These are phyloP conservation scores for Epinotia nisella DNA, from an alignment of 2,888 invertebrate species.

Conservation along the genomic window DNA sequence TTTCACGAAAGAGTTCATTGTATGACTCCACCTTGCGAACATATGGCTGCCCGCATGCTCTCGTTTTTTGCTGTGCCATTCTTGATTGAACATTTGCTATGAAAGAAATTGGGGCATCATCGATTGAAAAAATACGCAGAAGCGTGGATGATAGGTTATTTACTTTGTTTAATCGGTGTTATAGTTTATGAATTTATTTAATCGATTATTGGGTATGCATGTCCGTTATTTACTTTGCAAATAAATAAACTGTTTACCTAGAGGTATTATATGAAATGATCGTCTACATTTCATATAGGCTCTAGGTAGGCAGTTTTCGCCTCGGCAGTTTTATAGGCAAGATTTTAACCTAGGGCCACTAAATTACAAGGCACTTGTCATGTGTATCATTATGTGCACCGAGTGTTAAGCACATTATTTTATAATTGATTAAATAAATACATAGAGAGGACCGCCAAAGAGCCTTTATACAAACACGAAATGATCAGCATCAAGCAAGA, in stretches of 20 bases:
- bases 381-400: no score
- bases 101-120: constrained; percentile 41
- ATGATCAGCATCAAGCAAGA: constrained; percentile 3
- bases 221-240: background rate
- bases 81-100: constrained; percentile 45
- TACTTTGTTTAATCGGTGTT: constrained; percentile 23
- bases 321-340: no score
- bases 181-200: background rate
- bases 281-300: no score
- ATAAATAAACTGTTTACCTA: no score
- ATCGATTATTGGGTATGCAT: background rate
- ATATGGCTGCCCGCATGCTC: constrained; percentile 71
- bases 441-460: background rate
- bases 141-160: constrained; percentile 33
- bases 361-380: no score
- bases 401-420: no score
- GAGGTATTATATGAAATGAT: no score
- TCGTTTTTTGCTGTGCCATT: constrained; percentile 53
- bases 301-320: no score
- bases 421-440: background rate
- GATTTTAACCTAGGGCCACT: background rate
- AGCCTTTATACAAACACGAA: background rate
- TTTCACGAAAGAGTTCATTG: constrained; percentile 75
- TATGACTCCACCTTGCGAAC: constrained; percentile 71
- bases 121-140: constrained; percentile 28